These are phyloP conservation scores for Astyanax mexicanus DNA, from an alignment of 2,797 vertebrate species.

Conservation along the genomic window DNA sequence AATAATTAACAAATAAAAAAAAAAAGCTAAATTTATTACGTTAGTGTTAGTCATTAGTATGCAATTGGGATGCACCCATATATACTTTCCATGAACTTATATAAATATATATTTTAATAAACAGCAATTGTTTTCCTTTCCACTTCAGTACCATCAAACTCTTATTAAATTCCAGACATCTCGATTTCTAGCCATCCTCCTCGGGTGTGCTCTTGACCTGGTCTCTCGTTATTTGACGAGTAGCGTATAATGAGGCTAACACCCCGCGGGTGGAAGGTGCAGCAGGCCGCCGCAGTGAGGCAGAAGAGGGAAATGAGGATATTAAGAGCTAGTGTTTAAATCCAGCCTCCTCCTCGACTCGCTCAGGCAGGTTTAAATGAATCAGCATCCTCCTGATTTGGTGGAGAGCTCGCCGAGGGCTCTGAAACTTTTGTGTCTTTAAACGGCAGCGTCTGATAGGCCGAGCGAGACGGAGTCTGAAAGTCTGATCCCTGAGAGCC, in stretches of 20 bases:
- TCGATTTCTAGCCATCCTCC: neutral
- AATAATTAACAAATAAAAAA: no score
- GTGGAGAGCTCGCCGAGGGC: constrained; percentile 5
- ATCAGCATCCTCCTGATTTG: constrained; percentile 18
- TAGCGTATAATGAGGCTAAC: neutral
- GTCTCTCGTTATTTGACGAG: neutral
- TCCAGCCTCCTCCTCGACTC: constrained; percentile 19
- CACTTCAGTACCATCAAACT: neutral
- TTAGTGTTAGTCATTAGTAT: no score
- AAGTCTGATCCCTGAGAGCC: constrained; percentile 46
- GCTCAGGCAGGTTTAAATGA: constrained; percentile 51
- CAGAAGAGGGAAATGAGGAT: constrained; percentile 5
- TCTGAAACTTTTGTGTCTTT: constrained; percentile 45
- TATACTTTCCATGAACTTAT: no score
- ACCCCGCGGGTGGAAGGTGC: constrained; percentile 36
- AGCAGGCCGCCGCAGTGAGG: constrained; percentile 57
- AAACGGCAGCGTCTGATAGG: constrained; percentile 47
- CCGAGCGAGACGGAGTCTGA: neutral
- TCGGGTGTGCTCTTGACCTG: no score
- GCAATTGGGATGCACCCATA: no score
- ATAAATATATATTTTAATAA: neutral
- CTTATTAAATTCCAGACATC: neutral
- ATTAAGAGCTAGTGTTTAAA: constrained; percentile 51
- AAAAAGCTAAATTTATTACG: no score
- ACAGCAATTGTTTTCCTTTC: neutral